Percentiles rank a stretch among this genome's conserved stretches.
Evolutionary conservation across 2,797 vertebrate genomes (phyloP).

Genomic region (Peromyscus eremicus): DNA sequence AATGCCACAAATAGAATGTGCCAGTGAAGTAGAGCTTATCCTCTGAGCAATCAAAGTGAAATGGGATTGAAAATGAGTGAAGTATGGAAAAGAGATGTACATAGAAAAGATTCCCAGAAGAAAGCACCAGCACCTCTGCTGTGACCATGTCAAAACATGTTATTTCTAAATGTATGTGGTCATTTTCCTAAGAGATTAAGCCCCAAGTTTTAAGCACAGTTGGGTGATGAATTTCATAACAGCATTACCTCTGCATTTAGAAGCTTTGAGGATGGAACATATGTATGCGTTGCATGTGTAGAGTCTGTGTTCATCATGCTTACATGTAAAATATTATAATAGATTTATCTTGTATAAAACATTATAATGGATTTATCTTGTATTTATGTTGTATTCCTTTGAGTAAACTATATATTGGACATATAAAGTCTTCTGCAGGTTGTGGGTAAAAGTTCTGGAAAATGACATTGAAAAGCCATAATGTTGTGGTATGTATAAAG

Average conservation of each 20-base stretch:
- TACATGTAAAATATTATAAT: background rate
- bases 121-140: background rate
- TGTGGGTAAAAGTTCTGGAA: slow-evolving; percentile 28
- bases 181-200: background rate
- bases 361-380: background rate
- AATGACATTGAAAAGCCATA: background rate
- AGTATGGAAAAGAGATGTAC: slow-evolving; percentile 29
- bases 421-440: background rate
- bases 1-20: slow-evolving; percentile 53
- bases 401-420: background rate
- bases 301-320: background rate
- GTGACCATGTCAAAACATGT: background rate
- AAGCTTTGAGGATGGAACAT: background rate
- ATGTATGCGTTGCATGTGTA: background rate
- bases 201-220: slow-evolving; percentile 24
- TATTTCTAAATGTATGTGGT: slow-evolving; percentile 42
- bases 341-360: background rate
- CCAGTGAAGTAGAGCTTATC: slow-evolving; percentile 57
- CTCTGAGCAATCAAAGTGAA: slow-evolving; percentile 58
- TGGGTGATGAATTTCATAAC: slow-evolving; percentile 30
- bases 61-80: slow-evolving; percentile 67
- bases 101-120: background rate
- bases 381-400: background rate
- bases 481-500: background rate
- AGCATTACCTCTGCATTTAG: slow-evolving; percentile 34